Evolutionary conservation across 2,888 invertebrate species (phyloP), one percentile per base, ranked within the genome.

Genomic region (Erebia aethiops): DNA sequence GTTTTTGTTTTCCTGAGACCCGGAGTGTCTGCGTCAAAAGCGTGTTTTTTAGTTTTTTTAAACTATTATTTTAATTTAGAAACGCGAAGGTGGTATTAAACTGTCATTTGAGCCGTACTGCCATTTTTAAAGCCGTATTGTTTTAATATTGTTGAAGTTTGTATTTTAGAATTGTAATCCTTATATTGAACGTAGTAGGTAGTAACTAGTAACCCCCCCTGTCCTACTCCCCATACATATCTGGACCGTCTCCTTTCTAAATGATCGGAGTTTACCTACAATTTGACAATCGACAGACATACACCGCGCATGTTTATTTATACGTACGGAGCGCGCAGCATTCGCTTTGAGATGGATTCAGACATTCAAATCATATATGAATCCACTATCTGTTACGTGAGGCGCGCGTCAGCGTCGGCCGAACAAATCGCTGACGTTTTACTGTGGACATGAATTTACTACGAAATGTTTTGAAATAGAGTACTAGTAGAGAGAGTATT

Each of bases 301-400:
- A 46, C 61, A 52, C 8, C 46, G 11, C 46, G 11, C 18, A 16
- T 62, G 62, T 62, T 62, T 62, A 62, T 49, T 61, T 61, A 61
- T 61, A 60, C 43, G 18, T 16, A n/a, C n/a, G 41, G 10, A 41
- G 46, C 18, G 11, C 18, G 18, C 11, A 21, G n/a, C 62, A 14
- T 49, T 49, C 49, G 46, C 61, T 46, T 21, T 14, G 49, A 62
- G 49, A 49, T 49, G 49, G 13, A 49, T 62, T 62, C 62, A 49
- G 49, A 62, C 2, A 61, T 21, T 62, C 49, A 62, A 21, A 62
- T 49, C 21, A 18, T 62, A 18, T 62, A 62, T 49, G 14, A 49
- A 14, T 49, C 49, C 62, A 46, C 46, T 49, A 62, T 62, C n/a
- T 35, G n/a, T 41, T 18, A 58, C 57, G n/a, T 5, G 41, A 16